These are phyloP conservation scores for Lordiphosa stackelbergi DNA, from an alignment of 1,140 invertebrate genomes.

Conservation along the genomic window DNA sequence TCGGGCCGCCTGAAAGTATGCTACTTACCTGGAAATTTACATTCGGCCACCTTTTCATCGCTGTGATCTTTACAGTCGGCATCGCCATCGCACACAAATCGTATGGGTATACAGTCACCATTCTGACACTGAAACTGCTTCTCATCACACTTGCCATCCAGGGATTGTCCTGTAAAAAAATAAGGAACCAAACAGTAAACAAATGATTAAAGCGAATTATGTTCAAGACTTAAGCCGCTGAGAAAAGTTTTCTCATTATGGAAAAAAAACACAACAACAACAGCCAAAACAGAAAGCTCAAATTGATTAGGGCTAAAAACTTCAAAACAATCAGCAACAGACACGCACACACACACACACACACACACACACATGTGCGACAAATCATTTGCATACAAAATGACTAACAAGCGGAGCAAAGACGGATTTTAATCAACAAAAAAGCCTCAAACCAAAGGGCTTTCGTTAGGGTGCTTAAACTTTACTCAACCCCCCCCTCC, in stretches of 20 bases:
- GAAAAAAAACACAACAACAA: conserved; percentile 25
- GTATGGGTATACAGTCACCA: conserved; percentile 88
- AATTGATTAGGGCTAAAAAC: conserved; percentile 72
- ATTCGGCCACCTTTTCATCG: conserved; percentile 85
- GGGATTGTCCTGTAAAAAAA: conserved; percentile 50
- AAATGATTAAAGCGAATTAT: conserved; percentile 68
- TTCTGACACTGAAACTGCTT: conserved; percentile 87
- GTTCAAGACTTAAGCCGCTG: conserved; percentile 38
- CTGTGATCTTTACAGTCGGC: conserved; percentile 89
- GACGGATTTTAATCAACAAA: conserved; percentile 63
- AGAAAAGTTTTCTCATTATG: conserved; percentile 69
- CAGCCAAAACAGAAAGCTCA: conserved; percentile 47
- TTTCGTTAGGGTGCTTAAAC: conserved; percentile 23
- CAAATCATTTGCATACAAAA: conserved; percentile 68
- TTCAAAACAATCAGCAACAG: conserved; percentile 67
- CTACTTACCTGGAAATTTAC: conserved; percentile 80
- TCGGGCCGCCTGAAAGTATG: conserved; percentile 49
- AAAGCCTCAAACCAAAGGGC: conserved; percentile 59
- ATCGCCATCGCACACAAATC: conserved; percentile 88
- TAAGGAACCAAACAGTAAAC: conserved; percentile 31
- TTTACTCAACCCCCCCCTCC: conserved; percentile 17
- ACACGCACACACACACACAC: conserved; percentile 14
- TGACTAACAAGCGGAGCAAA: conserved; percentile 30
- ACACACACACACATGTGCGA: conserved; percentile 28
- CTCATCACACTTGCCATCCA: conserved; percentile 79